Percentiles rank a stretch among this genome's conserved stretches.
phyloP scores from a whole-genome alignment of 1,140 invertebrate species.

The Drosophila nigrodunni region DNA sequence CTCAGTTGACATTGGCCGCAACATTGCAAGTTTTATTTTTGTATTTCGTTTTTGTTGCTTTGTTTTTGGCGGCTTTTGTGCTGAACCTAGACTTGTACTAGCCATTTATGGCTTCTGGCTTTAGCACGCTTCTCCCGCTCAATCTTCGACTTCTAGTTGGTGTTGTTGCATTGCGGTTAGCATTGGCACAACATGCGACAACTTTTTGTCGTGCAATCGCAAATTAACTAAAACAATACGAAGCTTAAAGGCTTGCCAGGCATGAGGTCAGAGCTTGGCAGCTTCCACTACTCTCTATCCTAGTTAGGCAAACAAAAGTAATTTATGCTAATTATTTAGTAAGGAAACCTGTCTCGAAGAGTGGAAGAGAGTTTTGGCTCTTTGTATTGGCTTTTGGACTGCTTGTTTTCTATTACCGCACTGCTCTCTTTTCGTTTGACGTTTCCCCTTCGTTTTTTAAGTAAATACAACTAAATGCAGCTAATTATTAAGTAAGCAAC shows the following conservation, averaged over 20 bases:
- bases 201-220: constrained; percentile 49
- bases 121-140: neutral
- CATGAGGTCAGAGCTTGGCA: constrained; percentile 51
- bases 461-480: no score
- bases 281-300: neutral
- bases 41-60: constrained; percentile 49
- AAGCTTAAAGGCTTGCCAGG: constrained; percentile 24
- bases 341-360: constrained; percentile 57
- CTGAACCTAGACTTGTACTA: constrained; percentile 76
- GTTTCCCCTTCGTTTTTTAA: no score
- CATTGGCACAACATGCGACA: constrained; percentile 56
- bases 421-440: neutral
- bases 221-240: constrained; percentile 65
- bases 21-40: constrained; percentile 68
- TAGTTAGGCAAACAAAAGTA: constrained; percentile 45
- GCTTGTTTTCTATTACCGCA: neutral
- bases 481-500: no score
- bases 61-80: constrained; percentile 47
- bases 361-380: neutral
- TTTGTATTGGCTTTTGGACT: neutral
- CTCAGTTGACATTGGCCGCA: constrained; percentile 68
- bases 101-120: constrained; percentile 78
- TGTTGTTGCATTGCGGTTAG: constrained; percentile 66
- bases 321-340: constrained; percentile 77
- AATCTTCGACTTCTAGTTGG: constrained; percentile 27